Evolutionary conservation across 2,797 vertebrate species (phyloP).

Genomic region (Silurus lanzhouensis): DNA sequence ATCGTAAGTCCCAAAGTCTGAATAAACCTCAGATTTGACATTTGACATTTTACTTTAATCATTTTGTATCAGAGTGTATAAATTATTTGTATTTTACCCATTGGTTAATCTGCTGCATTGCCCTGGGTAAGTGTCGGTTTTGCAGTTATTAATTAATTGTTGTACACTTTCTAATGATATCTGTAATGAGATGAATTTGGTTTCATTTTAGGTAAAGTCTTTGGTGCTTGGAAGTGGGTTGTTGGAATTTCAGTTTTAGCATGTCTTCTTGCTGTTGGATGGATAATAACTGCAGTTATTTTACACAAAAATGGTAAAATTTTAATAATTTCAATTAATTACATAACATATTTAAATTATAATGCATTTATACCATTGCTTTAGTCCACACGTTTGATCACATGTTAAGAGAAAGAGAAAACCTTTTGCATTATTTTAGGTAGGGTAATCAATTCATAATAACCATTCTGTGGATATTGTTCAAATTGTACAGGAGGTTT

Average conservation of each 20-base stretch:
- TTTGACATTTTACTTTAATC: no score
- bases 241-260: no score
- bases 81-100: not conserved
- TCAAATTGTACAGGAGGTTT: no score
- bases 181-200: not conserved
- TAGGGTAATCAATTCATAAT: no score
- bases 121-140: not conserved
- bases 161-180: not conserved
- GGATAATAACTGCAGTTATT: not conserved
- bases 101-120: not conserved
- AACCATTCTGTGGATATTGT: no score
- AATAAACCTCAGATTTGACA: no score
- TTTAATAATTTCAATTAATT: not conserved
- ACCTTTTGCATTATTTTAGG: no score
- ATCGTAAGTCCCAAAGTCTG: not conserved
- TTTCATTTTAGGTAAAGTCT: not conserved
- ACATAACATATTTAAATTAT: not conserved
- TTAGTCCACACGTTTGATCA: no score
- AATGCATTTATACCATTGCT: no score
- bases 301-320: not conserved
- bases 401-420: no score
- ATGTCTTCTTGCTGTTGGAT: not conserved
- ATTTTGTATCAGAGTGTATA: not conserved
- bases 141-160: no score
- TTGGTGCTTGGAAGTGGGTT: not conserved